A percentile compares a stretch with the other conserved stretches of the same genome.
phyloP scores from a whole-genome alignment of 2,888 invertebrate genomes.

The Ennomos fuscantarius region DNA sequence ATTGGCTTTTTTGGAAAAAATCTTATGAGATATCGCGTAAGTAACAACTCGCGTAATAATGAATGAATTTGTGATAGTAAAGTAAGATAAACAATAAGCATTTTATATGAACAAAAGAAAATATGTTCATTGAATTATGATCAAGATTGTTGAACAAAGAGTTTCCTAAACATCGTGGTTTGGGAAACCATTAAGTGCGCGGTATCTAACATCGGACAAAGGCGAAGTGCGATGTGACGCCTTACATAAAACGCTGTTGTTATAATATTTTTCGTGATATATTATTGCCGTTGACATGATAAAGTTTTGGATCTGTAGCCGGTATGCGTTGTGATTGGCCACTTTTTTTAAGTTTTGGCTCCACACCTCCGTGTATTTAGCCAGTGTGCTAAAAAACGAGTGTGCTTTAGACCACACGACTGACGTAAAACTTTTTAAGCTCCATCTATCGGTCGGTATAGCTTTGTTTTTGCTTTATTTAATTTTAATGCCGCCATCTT shows the following conservation, averaged over 20 bases:
- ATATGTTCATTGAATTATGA: conserved; percentile 58
- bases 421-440: no score
- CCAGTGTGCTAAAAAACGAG: conserved; percentile 14
- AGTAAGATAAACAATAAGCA: conserved; percentile 21
- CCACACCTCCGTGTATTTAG: no score
- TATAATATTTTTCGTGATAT: conserved; percentile 47
- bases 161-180: conserved; percentile 55
- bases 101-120: conserved; percentile 42
- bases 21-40: neutral
- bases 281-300: conserved; percentile 39
- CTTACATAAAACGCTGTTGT: conserved; percentile 51
- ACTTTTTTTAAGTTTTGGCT: no score
- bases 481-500: no score
- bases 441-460: no score
- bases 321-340: conserved; percentile 8
- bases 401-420: no score
- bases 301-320: conserved; percentile 29
- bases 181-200: conserved; percentile 54
- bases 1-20: no score
- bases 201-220: conserved; percentile 49
- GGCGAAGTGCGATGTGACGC: conserved; percentile 46
- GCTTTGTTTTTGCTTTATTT: no score
- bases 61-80: conserved; percentile 13
- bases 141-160: conserved; percentile 61
- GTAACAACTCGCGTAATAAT: conserved; percentile 9